Base-by-base conservation (phyloP, 2,888 invertebrate species). In the Heliothis peltigera region DNA sequence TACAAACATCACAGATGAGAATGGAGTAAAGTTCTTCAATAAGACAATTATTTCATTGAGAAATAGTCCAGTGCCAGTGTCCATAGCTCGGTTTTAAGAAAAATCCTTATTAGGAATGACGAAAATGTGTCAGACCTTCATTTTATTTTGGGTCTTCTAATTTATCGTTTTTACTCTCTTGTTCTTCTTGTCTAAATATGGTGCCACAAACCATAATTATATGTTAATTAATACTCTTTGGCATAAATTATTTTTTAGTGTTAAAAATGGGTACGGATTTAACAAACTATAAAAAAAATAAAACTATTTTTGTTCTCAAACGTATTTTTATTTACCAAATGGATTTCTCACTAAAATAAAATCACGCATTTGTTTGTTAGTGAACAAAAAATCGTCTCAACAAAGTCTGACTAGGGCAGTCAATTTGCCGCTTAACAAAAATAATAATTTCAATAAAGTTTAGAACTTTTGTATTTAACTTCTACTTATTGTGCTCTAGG, bases 331-430 rank as follows among this genome's bases (percentile, higher is more conserved):
- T 91, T 91, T 86, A 83, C 79, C 84, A 87, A 89, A 84, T 81
- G 83, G 84, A 83, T 82, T 67, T 90, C 89, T 92, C 89, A 91
- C 89, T 92, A 88, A 91, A 90, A 87, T 88, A 85, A 90, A 91
- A 92, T 93, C 93, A 92, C 92, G 67, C 85, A 84, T 86, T 84
- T 66, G 67, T 81, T 82, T 77, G 79, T 81, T 84, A 83, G 77
- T 81, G 82, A 83, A 87, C 83, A 81, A 81, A 85, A 77, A 82
- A 79, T 75, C 71, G 56, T 80, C 78, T 84, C 79, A 86, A 88
- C 85, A 88, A 84, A 86, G 84, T 83, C 81, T 90, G 92, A 92
- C 93, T 92, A 92, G 92, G 87, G 82, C 84, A 88, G 87, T 84
- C 85, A 84, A 84, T 73, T 66, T 81, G 83, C 84, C 82, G 62